Evolutionary conservation across 2,888 invertebrate genomes (phyloP), one percentile per base, ranked within the genome.

Genomic region (Bombylius discolor): DNA sequence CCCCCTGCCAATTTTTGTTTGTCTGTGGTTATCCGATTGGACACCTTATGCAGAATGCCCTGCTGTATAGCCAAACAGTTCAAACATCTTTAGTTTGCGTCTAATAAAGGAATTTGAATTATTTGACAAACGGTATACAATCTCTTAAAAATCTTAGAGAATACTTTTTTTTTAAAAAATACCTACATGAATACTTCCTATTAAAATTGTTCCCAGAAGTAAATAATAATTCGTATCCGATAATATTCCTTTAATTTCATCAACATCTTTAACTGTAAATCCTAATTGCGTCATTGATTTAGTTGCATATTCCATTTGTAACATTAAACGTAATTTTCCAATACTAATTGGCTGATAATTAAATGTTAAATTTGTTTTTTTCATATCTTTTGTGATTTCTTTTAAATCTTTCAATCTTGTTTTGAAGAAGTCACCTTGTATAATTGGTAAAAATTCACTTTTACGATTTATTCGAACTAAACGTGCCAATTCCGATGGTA

Each of bases 181-280:
- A 79, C 90, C 84, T 77, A 97, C 94, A 81, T 98, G 98, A 67
- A 92, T 79, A 62, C 93, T 88, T 45, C 94, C 89, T 62, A 98
- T 88, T 65, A 89, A 78, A 62, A 98, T 83, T 4, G 98, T 98
- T 55, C 89, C 82, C 63, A 90, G 87, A 48, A 98, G 75, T 57
- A 99, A 79, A 71, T 91, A 93, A 47, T 97, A 78, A 72, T 96
- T 97, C 0, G 96, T 97, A 67, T 97, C 97, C 0, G 91, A 89
- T 74, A 98, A 95, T 64, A 99, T 89, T 52, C 91, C 89, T 73
- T 97, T 97, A 0, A 95, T 87, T 77, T 98, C 97, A 74, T 99
- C 98, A 44, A 95, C 78, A 76, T 98, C 97, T 70, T 95, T 96
- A 58, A 87, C 85, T 45, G 87, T 85, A 67, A 99, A 97, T 7